Evolutionary conservation across 2,888 invertebrate genomes (phyloP).

Genomic region (Timandra comae): DNA sequence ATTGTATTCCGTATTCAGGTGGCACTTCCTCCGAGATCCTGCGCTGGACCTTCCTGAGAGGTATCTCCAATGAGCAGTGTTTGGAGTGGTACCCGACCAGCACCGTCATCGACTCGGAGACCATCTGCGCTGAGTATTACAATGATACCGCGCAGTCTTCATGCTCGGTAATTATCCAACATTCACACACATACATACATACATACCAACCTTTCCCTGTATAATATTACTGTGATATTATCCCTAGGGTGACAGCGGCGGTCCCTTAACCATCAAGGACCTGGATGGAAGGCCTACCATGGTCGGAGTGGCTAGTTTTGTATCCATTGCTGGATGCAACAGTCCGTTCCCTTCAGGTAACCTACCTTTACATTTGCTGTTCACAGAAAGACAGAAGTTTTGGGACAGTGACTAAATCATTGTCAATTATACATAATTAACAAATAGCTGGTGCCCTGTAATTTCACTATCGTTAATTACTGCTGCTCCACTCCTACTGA

Average conservation of each 20-base stretch:
- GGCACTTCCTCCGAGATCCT: conserved; percentile 54
- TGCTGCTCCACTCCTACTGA: no score
- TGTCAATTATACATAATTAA: no score
- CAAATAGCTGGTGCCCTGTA: no score
- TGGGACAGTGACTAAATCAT: no score
- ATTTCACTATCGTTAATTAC: no score
- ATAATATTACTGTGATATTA: no score
- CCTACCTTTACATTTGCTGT: no score
- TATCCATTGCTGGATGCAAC: conserved; percentile 50
- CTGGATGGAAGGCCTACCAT: conserved; percentile 44
- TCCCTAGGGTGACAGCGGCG: conserved; percentile 61
- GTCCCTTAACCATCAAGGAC: conserved; percentile 47
- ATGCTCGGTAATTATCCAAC: conserved; percentile 56
- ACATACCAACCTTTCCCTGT: no score
- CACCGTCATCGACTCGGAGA: conserved; percentile 33
- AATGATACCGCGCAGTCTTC: conserved; percentile 58
- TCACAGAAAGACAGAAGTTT: no score
- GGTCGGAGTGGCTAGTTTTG: conserved; percentile 62
- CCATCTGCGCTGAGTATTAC: conserved; percentile 53
- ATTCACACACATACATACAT: no score
- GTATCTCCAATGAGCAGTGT: conserved; percentile 52
- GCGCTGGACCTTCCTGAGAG: conserved; percentile 60
- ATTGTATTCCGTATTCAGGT: conserved; percentile 37
- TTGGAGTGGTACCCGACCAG: conserved; percentile 39
- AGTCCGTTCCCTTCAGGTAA: conserved; percentile 52